These are phyloP conservation scores for Electrona antarctica DNA, from an alignment of 2,113 vertebrate species.

Conservation along the genomic window DNA sequence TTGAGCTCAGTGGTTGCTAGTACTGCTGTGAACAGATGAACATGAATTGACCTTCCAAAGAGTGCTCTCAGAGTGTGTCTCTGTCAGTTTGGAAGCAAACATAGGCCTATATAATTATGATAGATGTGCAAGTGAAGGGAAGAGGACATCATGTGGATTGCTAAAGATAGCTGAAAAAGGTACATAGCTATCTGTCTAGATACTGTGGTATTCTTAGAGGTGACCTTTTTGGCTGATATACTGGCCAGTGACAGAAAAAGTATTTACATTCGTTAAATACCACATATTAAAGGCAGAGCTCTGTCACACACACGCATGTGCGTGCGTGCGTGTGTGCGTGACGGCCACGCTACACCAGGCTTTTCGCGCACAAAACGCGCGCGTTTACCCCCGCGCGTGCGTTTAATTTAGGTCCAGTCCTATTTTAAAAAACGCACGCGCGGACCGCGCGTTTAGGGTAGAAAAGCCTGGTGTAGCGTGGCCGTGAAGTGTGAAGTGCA, in stretches of 20 bases:
- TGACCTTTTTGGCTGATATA: constrained; percentile 12
- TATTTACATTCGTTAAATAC: constrained; percentile 30
- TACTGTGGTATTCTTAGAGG: constrained; percentile 27
- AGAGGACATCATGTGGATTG: background rate
- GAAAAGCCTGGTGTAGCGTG: too few relatives aligned
- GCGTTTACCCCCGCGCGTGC: too few relatives aligned
- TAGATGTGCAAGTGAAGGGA: background rate
- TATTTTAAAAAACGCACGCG: too few relatives aligned
- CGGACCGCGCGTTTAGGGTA: too few relatives aligned
- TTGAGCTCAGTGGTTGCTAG: too few relatives aligned
- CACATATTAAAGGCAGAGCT: background rate
- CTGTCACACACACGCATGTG: background rate
- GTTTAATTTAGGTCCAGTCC: too few relatives aligned
- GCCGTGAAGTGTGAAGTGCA: constrained; percentile 10
- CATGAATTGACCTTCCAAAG: too few relatives aligned
- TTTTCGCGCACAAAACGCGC: too few relatives aligned
- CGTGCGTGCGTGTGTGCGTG: background rate
- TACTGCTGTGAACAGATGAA: too few relatives aligned
- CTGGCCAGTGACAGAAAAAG: constrained; percentile 4
- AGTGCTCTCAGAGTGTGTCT: background rate
- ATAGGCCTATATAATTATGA: background rate
- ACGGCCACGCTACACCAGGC: too few relatives aligned
- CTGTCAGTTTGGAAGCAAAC: background rate
- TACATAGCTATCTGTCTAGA: background rate
- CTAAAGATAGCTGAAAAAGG: constrained; percentile 10